Percentiles rank a stretch among this genome's conserved stretches.
Conservation (phyloP, 2,113 vertebrate genomes). For the Mustelus asterias region DNA sequence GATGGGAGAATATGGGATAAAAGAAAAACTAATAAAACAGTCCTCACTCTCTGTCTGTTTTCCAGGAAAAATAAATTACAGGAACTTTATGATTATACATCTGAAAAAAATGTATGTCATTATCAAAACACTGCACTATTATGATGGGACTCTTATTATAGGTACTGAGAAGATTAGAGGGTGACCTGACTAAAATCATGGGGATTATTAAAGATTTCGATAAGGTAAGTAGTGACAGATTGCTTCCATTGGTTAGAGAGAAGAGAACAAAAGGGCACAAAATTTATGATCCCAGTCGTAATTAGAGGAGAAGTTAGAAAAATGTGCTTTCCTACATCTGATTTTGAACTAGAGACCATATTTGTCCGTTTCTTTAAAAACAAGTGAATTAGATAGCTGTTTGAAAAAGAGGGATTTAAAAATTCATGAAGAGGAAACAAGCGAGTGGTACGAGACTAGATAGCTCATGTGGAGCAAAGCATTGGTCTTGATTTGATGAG, state of each 20-base stretch:
- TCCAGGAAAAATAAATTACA: background rate
- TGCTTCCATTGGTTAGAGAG: background rate
- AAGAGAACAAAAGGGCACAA: background rate
- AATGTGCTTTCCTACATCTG: background rate
- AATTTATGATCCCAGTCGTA: background rate
- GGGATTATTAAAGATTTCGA: background rate
- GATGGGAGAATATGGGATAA: too few species aligned
- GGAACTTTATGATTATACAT: background rate
- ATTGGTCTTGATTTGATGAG: background rate
- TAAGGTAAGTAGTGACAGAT: background rate
- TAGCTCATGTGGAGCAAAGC: background rate
- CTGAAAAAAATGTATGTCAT: background rate
- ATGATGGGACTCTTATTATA: background rate
- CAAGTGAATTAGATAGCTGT: background rate
- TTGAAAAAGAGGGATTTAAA: background rate
- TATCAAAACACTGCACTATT: background rate
- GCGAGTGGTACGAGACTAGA: background rate
- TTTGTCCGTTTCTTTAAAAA: background rate
- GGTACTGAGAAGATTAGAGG: background rate
- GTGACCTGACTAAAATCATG: background rate
- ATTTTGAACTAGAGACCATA: background rate
- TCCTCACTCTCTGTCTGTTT: too few species aligned
- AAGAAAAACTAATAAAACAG: too few species aligned
- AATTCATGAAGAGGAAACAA: background rate
- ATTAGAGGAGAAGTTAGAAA: background rate